phyloP scores from a whole-genome alignment of 92 coral and sea anemone species.

The Pocillopora grandis region DNA sequence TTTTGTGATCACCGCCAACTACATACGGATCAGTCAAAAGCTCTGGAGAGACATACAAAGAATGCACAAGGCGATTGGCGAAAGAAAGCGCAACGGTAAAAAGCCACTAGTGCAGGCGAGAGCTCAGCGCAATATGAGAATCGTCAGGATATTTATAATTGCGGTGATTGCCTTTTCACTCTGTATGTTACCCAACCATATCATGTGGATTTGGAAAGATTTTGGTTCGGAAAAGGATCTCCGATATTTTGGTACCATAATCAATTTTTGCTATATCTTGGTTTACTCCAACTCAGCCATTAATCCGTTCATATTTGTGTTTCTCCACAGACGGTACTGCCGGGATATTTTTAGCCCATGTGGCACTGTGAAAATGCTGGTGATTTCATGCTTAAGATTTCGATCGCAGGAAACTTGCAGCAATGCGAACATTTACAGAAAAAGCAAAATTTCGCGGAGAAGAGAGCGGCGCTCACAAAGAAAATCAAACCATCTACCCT shows the following conservation, averaged over 20 bases:
- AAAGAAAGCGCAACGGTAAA: slow-evolving; percentile 47
- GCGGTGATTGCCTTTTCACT: slow-evolving; percentile 74
- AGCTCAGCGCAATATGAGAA: slow-evolving; percentile 81
- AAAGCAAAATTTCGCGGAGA: slow-evolving; percentile 3
- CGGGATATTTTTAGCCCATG: slow-evolving; percentile 54
- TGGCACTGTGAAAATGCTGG: slow-evolving; percentile 3
- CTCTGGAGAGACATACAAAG: slow-evolving; percentile 84
- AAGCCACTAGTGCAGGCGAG: slow-evolving; percentile 67
- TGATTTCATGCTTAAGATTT: slow-evolving; percentile 8
- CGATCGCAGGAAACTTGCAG: background rate
- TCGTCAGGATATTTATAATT: slow-evolving; percentile 72
- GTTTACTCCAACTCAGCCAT: slow-evolving; percentile 77
- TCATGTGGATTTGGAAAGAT: slow-evolving; percentile 90
- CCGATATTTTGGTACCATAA: slow-evolving; percentile 48
- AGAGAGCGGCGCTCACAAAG: slow-evolving; percentile 3
- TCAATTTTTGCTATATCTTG: slow-evolving; percentile 73
- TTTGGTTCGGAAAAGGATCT: slow-evolving; percentile 58
- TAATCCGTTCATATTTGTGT: slow-evolving; percentile 83
- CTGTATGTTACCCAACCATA: slow-evolving; percentile 80
- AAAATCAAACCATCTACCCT: slow-evolving; percentile 3
- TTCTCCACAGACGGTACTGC: slow-evolving; percentile 77
- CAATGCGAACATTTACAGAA: background rate
- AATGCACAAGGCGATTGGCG: slow-evolving; percentile 68
- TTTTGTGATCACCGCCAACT: slow-evolving; percentile 70
- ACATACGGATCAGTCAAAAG: slow-evolving; percentile 71